A percentile compares a stretch with the other conserved stretches of the same genome.
Conservation (phyloP, 2,797 vertebrate genomes). For the Podarcis lilfordi region DNA sequence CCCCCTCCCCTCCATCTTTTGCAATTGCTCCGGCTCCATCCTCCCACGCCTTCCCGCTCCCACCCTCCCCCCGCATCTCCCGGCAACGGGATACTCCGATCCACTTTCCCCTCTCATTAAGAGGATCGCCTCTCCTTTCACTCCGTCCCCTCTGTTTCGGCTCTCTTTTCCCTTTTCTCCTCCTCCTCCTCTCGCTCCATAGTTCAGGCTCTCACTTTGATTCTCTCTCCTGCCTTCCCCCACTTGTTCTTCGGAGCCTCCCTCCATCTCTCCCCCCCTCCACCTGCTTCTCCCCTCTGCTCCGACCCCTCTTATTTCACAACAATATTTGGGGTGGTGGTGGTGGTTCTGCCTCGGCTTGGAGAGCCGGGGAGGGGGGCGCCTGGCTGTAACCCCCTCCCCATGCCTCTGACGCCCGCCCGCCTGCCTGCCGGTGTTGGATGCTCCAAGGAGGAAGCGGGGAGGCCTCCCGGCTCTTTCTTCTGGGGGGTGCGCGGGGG, state of each 20-base stretch:
- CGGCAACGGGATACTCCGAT: not conserved
- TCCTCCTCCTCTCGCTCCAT: not conserved
- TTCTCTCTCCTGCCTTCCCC: not conserved
- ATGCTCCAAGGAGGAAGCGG: conserved; percentile 50
- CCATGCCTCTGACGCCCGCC: conserved; percentile 17
- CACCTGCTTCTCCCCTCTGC: not conserved
- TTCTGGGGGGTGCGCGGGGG: conserved; percentile 37
- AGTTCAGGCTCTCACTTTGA: not conserved
- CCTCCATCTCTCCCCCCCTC: not conserved
- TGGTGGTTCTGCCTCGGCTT: not conserved
- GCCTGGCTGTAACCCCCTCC: conserved; percentile 1
- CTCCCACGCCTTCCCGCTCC: not conserved
- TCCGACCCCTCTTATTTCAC: not conserved
- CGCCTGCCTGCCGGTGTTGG: conserved; percentile 29
- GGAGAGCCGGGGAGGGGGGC: conserved; percentile 14
- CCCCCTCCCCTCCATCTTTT: not conserved
- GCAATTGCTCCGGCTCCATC: not conserved
- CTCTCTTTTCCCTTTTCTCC: not conserved
- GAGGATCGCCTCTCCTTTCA: not conserved
- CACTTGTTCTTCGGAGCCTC: not conserved
- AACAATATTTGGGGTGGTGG: not conserved
- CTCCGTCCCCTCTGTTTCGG: not conserved
- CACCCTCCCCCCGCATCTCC: not conserved
- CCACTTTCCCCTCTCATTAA: not conserved
- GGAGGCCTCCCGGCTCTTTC: conserved; percentile 37